Percentiles rank a stretch among this genome's conserved stretches.
Conservation (phyloP, 2,888 invertebrate species). For the Sepiola atlantica region DNA sequence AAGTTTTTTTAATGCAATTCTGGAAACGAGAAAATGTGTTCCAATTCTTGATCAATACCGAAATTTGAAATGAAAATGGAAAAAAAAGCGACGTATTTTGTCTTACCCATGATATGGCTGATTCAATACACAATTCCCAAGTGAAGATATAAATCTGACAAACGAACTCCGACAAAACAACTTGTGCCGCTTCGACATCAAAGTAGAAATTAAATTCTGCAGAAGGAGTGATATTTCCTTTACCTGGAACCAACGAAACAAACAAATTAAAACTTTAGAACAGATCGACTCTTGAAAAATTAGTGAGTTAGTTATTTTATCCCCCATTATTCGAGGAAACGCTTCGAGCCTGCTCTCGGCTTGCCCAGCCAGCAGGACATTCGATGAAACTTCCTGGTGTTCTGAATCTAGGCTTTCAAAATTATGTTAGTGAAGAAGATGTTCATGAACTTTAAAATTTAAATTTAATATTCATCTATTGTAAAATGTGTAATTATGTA, state of each 20-base stretch:
- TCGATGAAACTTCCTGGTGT: too few species aligned
- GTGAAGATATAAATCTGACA: slow-evolving; percentile 80
- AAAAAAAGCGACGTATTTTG: not conserved
- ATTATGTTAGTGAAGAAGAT: too few species aligned
- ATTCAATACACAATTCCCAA: slow-evolving; percentile 79
- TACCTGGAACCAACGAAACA: slow-evolving; percentile 57
- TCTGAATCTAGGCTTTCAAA: too few species aligned
- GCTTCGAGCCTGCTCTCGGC: not conserved
- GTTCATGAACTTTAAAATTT: too few species aligned
- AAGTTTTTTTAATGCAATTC: too few species aligned
- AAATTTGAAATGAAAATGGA: not conserved
- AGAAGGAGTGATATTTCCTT: slow-evolving; percentile 74
- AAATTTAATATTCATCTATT: too few species aligned
- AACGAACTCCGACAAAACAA: slow-evolving; percentile 80
- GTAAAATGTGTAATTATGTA: too few species aligned
- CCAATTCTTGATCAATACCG: not conserved
- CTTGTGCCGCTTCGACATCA: slow-evolving; percentile 86
- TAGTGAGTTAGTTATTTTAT: not conserved
- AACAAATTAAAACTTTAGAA: not conserved
- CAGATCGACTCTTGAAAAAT: not conserved
- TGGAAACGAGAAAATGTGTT: too few species aligned
- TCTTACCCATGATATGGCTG: slow-evolving; percentile 59
- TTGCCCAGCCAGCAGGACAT: too few species aligned
- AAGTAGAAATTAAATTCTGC: slow-evolving; percentile 86
- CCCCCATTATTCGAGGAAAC: not conserved